Percentiles rank a stretch among this genome's conserved stretches.
These are phyloP conservation scores for Abramis brama DNA, from an alignment of 2,113 vertebrate genomes.

Conservation along the genomic window DNA sequence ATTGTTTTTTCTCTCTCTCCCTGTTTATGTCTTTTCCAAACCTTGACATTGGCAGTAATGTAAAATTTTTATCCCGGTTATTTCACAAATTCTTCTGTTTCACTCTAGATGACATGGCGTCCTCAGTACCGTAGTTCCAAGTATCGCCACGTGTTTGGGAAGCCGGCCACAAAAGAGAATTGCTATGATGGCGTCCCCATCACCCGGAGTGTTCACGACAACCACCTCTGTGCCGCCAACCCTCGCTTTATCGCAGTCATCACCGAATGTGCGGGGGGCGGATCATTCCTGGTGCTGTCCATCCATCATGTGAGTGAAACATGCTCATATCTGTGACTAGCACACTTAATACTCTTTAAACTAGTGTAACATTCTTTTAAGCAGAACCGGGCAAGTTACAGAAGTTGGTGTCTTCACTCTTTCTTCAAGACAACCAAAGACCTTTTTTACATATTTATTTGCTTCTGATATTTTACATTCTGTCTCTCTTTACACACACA, in stretches of 20 bases:
- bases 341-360: neutral
- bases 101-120: conserved; percentile 89
- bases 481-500: neutral
- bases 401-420: neutral
- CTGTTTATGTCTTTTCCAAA: neutral
- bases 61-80: neutral
- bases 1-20: neutral
- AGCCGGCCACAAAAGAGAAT: conserved; percentile 82
- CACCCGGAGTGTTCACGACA: conserved; percentile 89
- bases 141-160: conserved; percentile 91
- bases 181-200: conserved; percentile 89
- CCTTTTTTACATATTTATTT: neutral
- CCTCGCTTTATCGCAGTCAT: conserved; percentile 91
- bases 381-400: neutral
- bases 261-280: conserved; percentile 88
- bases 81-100: conserved; percentile 14
- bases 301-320: conserved; percentile 81
- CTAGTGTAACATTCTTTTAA: neutral
- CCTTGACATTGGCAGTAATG: neutral
- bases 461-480: neutral
- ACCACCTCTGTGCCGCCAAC: conserved; percentile 90
- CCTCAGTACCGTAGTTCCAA: conserved; percentile 88
- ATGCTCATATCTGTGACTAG: neutral
- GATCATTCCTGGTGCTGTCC: conserved; percentile 89
- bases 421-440: neutral